phyloP scores from a whole-genome alignment of 2,113 vertebrate species.

The Abramis brama region DNA sequence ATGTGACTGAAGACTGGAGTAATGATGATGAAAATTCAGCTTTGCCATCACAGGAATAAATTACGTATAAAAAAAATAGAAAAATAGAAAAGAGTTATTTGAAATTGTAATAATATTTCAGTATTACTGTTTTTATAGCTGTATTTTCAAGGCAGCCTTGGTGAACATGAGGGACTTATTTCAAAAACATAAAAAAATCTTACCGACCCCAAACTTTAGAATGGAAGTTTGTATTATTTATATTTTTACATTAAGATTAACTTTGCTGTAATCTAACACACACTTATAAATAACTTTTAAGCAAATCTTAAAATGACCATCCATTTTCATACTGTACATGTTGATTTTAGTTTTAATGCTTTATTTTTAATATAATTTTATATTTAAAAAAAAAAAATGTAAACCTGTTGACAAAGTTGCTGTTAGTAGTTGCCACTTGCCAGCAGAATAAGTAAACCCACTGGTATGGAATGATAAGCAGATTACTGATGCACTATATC shows the following conservation, averaged over 20 bases:
- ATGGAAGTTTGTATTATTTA: background rate
- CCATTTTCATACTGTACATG: too few relatives aligned
- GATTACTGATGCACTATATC: conserved; percentile 22
- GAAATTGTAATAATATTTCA: background rate
- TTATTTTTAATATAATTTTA: background rate
- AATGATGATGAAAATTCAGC: background rate
- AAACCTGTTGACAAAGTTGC: background rate
- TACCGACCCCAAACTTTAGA: background rate
- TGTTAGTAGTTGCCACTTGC: background rate
- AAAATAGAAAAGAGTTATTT: background rate
- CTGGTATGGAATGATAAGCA: conserved; percentile 2
- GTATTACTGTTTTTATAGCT: background rate
- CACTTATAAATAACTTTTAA: too few relatives aligned
- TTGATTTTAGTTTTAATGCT: background rate
- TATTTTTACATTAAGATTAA: background rate
- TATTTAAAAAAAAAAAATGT: background rate
- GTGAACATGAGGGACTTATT: background rate
- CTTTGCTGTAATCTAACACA: too few relatives aligned
- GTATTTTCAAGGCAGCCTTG: background rate
- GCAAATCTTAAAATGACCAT: too few relatives aligned
- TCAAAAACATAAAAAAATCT: background rate
- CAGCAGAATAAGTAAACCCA: background rate
- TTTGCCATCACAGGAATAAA: background rate
- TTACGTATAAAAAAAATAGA: background rate
- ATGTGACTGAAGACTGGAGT: background rate